Percentiles rank a stretch among this genome's conserved stretches.
Conservation (phyloP, 2,113 vertebrate genomes). For the Neodontobutis hainanensis region DNA sequence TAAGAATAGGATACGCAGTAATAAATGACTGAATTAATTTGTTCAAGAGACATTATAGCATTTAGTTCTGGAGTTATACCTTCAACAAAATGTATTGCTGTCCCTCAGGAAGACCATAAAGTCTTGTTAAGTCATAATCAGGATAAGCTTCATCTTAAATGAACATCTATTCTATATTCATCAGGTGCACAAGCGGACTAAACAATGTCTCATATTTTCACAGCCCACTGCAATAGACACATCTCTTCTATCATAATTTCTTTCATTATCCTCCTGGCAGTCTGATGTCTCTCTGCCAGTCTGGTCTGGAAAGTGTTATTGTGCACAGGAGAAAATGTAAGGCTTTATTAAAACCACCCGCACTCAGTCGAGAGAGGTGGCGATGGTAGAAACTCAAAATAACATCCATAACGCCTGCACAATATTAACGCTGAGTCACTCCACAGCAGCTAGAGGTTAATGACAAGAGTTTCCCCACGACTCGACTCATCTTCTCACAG, state of each 20-base stretch:
- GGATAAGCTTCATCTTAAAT: too few relatives aligned
- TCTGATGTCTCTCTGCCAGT: slow-evolving; percentile 1
- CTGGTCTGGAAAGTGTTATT: slow-evolving; percentile 23
- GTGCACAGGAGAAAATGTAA: slow-evolving; percentile 38
- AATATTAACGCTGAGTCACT: slow-evolving; percentile 56
- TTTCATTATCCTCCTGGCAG: slow-evolving; percentile 16
- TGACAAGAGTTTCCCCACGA: slow-evolving; percentile 27
- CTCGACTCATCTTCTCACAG: slow-evolving; percentile 23
- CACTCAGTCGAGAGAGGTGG: slow-evolving; percentile 20
- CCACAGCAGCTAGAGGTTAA: slow-evolving; percentile 44
- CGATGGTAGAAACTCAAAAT: slow-evolving; percentile 40
- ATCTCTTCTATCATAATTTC: neutral
- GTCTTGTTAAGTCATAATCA: too few relatives aligned
- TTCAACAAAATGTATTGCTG: too few relatives aligned
- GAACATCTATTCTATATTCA: neutral
- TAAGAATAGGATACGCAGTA: too few relatives aligned
- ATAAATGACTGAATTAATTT: too few relatives aligned
- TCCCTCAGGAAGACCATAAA: too few relatives aligned
- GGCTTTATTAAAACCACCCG: slow-evolving; percentile 44
- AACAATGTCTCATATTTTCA: neutral
- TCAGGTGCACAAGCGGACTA: neutral
- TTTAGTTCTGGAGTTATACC: too few relatives aligned
- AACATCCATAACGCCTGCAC: slow-evolving; percentile 36
- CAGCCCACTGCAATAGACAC: slow-evolving; percentile 5
- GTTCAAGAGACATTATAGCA: too few relatives aligned